Base-by-base conservation (phyloP, 2,888 invertebrate genomes). In the Bombyx huttoni region DNA sequence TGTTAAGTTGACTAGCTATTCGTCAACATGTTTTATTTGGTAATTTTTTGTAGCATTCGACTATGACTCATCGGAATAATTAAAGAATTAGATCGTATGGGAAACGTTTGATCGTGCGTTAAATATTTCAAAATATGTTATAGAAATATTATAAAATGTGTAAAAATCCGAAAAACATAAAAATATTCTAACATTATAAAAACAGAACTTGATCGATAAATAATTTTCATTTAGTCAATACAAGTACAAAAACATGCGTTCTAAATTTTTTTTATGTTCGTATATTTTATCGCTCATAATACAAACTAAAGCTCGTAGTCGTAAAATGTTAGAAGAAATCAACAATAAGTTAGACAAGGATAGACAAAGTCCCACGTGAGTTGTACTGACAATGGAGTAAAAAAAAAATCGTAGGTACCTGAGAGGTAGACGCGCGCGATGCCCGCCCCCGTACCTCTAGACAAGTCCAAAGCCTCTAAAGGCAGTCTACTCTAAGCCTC, bases 331-430 rank as follows among this genome's bases (percentile, higher is more conserved):
- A 53, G 70, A 75, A 70, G 47, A 54, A 54, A 52, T 50, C 52
- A 52, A 49, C 55, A 56, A 57, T 57, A 56, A 56, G 73, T 53
- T 53, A 68, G 75, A 84, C 55, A 71, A 78, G 75, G 81, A 85
- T 56, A 56, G 67, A 54, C 51, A 54, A 61, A 63, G 68, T 66
- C 76, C 79, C 85, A 87, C 85, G 84, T 85, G 86, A 80, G 78
- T 68, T 68, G 75, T 63, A 78, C 78, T 79, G 82, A 87, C 87
- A 86, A 87, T 84, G 83, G 87, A 74, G 74, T 73, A 75, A 65
- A 83, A 83, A 83, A 83, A 83, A 80, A 83, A 80, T 65, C 66
- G 60, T 68, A 65, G 70, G 67, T 87, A 87, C 87, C 88, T 86
- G 87, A 75, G 78, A 81, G 81, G 82, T 78, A 76, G 58, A 63